phyloP scores from a whole-genome alignment of 2,113 vertebrate genomes.

The Ammodytes dubius region DNA sequence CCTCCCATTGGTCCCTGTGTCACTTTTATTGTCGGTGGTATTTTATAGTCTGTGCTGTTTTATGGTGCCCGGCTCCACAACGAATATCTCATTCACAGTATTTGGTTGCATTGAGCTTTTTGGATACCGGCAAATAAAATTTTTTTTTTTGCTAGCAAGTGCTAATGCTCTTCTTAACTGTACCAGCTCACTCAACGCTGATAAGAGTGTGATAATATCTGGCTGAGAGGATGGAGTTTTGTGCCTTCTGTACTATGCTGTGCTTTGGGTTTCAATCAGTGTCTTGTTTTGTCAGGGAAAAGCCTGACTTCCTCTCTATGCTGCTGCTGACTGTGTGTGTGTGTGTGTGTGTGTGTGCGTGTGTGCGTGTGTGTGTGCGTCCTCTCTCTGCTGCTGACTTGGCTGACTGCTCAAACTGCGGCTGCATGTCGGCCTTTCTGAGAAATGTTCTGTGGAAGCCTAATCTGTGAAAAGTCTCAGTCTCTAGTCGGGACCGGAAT shows the following conservation, averaged over 20 bases:
- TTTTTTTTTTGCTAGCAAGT: not conserved
- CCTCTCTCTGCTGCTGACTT: slow-evolving; percentile 38
- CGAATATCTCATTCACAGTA: not conserved
- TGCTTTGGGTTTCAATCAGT: slow-evolving; percentile 70
- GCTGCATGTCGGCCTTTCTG: slow-evolving; percentile 41
- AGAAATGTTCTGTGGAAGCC: slow-evolving; percentile 41
- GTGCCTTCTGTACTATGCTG: slow-evolving; percentile 41
- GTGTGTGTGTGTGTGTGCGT: no score
- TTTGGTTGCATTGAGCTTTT: not conserved
- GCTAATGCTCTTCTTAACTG: slow-evolving; percentile 6
- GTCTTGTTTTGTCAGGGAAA: slow-evolving; percentile 61
- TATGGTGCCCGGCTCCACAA: not conserved
- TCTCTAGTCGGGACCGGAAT: slow-evolving; percentile 14
- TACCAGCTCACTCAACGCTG: slow-evolving; percentile 29
- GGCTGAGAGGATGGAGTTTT: slow-evolving; percentile 35
- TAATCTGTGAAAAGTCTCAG: slow-evolving; percentile 46
- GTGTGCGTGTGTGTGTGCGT: no score
- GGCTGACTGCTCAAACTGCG: slow-evolving; percentile 35
- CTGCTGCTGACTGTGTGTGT: slow-evolving; percentile 24
- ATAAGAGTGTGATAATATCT: slow-evolving; percentile 41
- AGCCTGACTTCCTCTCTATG: slow-evolving; percentile 54
- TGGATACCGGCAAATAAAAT: not conserved
- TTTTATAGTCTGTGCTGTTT: slow-evolving; percentile 9
- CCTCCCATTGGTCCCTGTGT: not conserved
- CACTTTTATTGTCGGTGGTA: not conserved